Evolutionary conservation across 2,888 invertebrate species (phyloP), one percentile per base, ranked within the genome.

Genomic region (Pediacus dermestoides): DNA sequence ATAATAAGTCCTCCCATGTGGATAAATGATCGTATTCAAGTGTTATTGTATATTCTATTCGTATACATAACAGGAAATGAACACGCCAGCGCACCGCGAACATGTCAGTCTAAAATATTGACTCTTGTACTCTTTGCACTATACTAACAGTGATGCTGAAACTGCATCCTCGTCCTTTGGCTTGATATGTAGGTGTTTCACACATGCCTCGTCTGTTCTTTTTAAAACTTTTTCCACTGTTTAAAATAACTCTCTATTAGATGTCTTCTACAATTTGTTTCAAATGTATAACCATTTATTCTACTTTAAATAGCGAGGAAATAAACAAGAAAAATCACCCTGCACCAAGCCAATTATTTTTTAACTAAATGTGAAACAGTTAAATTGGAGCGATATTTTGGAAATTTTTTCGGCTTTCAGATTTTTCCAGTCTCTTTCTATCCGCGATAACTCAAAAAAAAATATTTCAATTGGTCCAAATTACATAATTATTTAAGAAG

Each of bases 31-130:
- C 33, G 36, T 40, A 37, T 36, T 40, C 35, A 46, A 34, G 37
- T 32, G 34, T n/a, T 37, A 46, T 46, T 39, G 42, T 42, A 30
- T 38, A 46, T 43, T 46, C 43, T 41, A 40, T 40, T 46, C 46
- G 43, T 41, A 39, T 41, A 46, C 41, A 48, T 48, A 47, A 43
- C 50, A 45, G 50, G 46, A 53, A 52, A 55, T 52, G 49, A 52
- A 48, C 46, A 54, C 50, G 50, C 42, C 50, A 48, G 39, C 50
- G 50, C 49, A 52, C 36, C 34, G 45, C 39, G 45, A 50, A 52
- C 52, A 51, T 56, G 53, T 50, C 52, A 51, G 44, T 43, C 37
- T 52, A 52, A 55, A 48, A 56, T 55, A 55, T 57, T 52, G 54
- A 52, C 52, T 51, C 47, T 52, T 54, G 48, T n/a, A n/a, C 47